phyloP scores from a whole-genome alignment of 2,113 vertebrate genomes.

The Ancistrus triradiatus region DNA sequence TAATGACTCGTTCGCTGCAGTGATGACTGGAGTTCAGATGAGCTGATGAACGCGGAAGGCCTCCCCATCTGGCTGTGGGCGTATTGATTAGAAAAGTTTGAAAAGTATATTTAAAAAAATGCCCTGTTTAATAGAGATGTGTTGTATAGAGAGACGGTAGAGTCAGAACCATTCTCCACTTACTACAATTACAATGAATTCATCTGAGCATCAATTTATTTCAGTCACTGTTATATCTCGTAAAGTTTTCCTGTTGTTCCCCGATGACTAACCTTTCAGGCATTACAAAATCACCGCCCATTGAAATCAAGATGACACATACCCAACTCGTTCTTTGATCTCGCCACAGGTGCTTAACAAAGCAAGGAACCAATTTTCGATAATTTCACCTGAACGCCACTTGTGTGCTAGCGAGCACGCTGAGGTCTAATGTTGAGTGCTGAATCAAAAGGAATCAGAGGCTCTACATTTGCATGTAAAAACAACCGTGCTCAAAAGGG shows the following conservation, averaged over 20 bases:
- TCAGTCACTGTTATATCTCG: too few relatives aligned
- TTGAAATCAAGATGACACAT: constrained; percentile 63
- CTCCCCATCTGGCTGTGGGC: too few relatives aligned
- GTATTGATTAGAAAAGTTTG: too few relatives aligned
- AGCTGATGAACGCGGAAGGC: background rate
- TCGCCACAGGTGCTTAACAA: constrained; percentile 65
- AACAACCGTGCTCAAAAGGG: constrained; percentile 63
- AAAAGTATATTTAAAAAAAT: constrained; percentile 51
- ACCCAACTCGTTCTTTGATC: constrained; percentile 65
- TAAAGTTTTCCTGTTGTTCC: constrained; percentile 56
- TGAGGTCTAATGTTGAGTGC: constrained; percentile 58
- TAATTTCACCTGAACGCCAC: constrained; percentile 67
- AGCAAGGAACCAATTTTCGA: constrained; percentile 65
- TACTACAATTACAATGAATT: too few relatives aligned
- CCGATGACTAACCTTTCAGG: constrained; percentile 45
- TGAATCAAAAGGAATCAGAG: constrained; percentile 66
- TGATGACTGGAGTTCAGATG: background rate
- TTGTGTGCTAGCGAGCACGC: constrained; percentile 46
- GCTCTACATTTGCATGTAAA: constrained; percentile 65
- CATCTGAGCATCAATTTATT: too few relatives aligned
- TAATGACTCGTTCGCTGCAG: background rate
- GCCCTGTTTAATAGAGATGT: too few relatives aligned
- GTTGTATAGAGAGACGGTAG: too few relatives aligned
- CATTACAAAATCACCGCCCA: constrained; percentile 45
- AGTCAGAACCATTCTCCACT: too few relatives aligned